Base-by-base conservation (phyloP, 1,140 invertebrate genomes). In the Holcopasites calliopsidis region DNA sequence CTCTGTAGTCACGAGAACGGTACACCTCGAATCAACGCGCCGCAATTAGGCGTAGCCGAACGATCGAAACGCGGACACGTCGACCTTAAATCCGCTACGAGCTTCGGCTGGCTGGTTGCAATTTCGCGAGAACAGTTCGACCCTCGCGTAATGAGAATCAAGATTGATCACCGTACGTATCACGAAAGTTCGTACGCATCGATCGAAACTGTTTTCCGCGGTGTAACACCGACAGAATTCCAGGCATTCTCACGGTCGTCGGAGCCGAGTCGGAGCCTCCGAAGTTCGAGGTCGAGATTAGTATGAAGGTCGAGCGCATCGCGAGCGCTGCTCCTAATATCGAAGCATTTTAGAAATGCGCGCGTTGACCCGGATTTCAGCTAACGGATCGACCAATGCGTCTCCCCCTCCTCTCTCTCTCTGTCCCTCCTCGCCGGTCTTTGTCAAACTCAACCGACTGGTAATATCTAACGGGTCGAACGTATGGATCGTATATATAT, bases 341-440 rank as follows among this genome's bases (percentile, higher is more conserved):
- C 35, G 58, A 75, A 65, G 50, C 33, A 40, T 64, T 80, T 70
- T 68, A 70, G 64, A 70, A 50, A 61, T 44, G 65, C 52, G 58
- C 52, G 74, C 40, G 73, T 75, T 77, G 84, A 70, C 84, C 84
- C 76, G 71, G 80, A 85, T 85, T 74, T 71, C 62, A 85, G 82
- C 72, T 85, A 85, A 85, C 84, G 84, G 84, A 78, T 66, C 68
- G 71, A 47, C 57, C 47, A 55, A 60, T 62, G 52, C 33, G 28
- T 76, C 71, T 58, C 65, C 70, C 69, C 61, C 49, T 40, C n/a
- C 69, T 42, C 16, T 7, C 31, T 21, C 52, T 10, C n/a, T 13
- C 10, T 10, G 11, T n/a, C 26, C 16, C n/a, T 16, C 26, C 10
- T 31, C 21, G 6, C 50, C 26, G 16, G 40, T 64, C 79, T 64